Conservation (phyloP, 1,140 invertebrate species). For the Neocloeon triangulifer region DNA sequence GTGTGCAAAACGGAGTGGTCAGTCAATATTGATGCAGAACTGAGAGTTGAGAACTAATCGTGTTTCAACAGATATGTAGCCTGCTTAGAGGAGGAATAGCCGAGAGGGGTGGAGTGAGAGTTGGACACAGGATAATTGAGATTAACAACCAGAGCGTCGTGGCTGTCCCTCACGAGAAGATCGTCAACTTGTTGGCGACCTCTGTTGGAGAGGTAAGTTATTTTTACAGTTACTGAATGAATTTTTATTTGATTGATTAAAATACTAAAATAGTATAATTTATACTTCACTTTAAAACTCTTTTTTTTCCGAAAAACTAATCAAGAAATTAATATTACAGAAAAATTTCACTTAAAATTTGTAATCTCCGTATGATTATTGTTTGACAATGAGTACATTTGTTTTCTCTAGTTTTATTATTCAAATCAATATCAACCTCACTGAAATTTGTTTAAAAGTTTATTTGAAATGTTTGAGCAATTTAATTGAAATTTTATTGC, state of each 20-base stretch:
- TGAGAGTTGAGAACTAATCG: slow-evolving; percentile 4
- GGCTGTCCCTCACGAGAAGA: slow-evolving; percentile 96
- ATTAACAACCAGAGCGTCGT: slow-evolving; percentile 99
- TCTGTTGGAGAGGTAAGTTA: slow-evolving; percentile 86
- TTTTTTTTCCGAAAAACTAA: slow-evolving; percentile 2
- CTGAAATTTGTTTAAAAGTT: too few species aligned
- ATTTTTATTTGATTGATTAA: background rate
- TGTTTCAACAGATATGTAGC: slow-evolving; percentile 70
- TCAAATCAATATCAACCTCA: too few species aligned
- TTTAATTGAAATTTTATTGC: too few species aligned
- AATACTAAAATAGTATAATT: slow-evolving; percentile 1
- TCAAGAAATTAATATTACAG: too few species aligned
- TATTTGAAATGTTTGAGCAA: too few species aligned
- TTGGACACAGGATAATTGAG: slow-evolving; percentile 98
- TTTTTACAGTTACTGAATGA: slow-evolving; percentile 2
- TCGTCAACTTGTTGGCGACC: slow-evolving; percentile 94
- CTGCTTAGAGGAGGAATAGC: slow-evolving; percentile 92
- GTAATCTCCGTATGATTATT: too few species aligned
- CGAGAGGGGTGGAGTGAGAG: slow-evolving; percentile 91
- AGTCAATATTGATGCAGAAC: slow-evolving; percentile 18
- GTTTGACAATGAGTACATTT: too few species aligned
- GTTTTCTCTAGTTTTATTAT: too few species aligned
- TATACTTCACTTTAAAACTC: background rate
- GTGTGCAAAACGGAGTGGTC: slow-evolving; percentile 98
- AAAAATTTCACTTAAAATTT: too few species aligned